phyloP scores from a whole-genome alignment of 2,797 vertebrate species.

The Epinephelus coioides region DNA sequence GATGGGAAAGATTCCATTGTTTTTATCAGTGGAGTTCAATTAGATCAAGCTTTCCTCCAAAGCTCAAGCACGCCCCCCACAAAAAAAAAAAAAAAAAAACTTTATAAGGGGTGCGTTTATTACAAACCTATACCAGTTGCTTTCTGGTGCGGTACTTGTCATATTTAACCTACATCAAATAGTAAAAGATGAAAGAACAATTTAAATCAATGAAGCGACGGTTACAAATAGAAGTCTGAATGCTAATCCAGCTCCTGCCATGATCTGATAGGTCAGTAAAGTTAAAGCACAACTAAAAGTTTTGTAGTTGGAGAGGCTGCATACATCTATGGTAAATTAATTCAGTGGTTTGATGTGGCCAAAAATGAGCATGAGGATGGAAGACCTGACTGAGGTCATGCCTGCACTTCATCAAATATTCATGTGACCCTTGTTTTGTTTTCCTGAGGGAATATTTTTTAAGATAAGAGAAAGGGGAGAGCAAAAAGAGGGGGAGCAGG shows the following conservation, averaged over 20 bases:
- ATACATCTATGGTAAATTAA: constrained; percentile 5
- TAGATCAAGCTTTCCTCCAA: constrained; percentile 52
- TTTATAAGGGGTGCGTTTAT: constrained; percentile 15
- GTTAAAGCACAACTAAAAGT: not conserved
- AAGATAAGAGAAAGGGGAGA: constrained; percentile 50
- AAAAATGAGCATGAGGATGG: constrained; percentile 36
- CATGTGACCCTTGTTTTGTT: constrained; percentile 64
- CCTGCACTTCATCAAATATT: constrained; percentile 75
- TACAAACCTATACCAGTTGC: constrained; percentile 16
- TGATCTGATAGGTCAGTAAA: constrained; percentile 25
- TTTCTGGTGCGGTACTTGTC: constrained; percentile 12
- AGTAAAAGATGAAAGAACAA: constrained; percentile 13
- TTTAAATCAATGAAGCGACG: constrained; percentile 9
- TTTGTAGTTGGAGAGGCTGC: constrained; percentile 1
- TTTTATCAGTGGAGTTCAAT: constrained; percentile 72
- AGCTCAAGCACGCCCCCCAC: constrained; percentile 15
- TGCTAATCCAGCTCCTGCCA: not conserved
- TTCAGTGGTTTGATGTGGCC: constrained; percentile 32
- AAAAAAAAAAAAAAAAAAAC: not conserved
- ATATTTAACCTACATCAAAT: constrained; percentile 23
- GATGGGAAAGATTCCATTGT: constrained; percentile 73
- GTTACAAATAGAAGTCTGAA: constrained; percentile 22
- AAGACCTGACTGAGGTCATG: constrained; percentile 67
- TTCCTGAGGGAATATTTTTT: constrained; percentile 63
- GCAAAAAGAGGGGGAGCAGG: constrained; percentile 21